Evolutionary conservation across 2,113 vertebrate genomes (phyloP), one percentile per base, ranked within the genome.

Genomic region (Suncus etruscus): DNA sequence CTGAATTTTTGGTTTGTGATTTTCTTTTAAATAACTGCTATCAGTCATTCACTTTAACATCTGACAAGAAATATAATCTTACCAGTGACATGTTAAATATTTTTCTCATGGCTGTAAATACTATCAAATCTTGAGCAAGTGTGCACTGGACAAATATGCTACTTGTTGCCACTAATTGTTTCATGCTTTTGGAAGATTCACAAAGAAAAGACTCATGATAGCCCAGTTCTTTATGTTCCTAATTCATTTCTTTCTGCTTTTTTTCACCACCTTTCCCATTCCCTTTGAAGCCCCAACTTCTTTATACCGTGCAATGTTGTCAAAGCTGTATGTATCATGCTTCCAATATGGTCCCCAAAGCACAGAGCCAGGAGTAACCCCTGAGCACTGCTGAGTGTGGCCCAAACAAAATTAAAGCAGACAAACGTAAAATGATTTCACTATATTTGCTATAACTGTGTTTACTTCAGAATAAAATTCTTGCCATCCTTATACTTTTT

Each of bases 21-120:
- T 92, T 90, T 66, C 69, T 87, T 85, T 73, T 65, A 73, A 63
- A 80, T 47, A 39, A 63, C 54, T 24, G 68, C 29, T 39, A 47
- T 2, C 8, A 68, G 31, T 68, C 54, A 39, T 5, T 78, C 74
- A 72, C 10, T 48, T 63, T 32, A 69, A 70, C 89, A 77, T 72
- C 58, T 87, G 50, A 77, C 45, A 82, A 77, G 6, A 25, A 65
- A 39, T 54, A 87, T 16, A 85, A 77, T 69, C 48, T 63, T 24
- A 50, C 12, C 27, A 68, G 29, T n/a, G 69, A 11, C 8, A 16
- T 84, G 86, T 76, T 70, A 18, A 68, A 8, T 69, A 3, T 70
- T 86, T 50, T 69, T 63, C 48, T 61, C 8, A 2, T 16, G 45
- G 15, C 8, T 12, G n/a, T 81, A 82, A 68, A 63, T 24, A 27